A percentile compares a stretch with the other conserved stretches of the same genome.
phyloP scores from a whole-genome alignment of 2,797 vertebrate species.

The Crypturellus tataupa region DNA sequence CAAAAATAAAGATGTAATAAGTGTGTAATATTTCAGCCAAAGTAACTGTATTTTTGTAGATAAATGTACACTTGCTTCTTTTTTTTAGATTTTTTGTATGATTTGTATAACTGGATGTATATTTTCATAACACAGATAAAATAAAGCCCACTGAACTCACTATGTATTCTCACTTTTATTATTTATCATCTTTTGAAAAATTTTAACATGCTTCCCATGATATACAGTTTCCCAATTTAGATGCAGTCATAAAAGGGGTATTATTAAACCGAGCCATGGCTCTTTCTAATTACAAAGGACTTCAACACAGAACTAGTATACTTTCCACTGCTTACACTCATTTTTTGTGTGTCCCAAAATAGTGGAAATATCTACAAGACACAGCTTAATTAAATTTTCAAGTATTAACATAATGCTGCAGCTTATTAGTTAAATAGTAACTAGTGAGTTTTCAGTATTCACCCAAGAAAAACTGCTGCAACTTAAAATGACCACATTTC shows the following conservation, averaged over 20 bases:
- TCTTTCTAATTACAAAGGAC: background rate
- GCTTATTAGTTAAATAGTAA: background rate
- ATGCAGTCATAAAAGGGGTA: background rate
- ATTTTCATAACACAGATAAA: conserved; percentile 1
- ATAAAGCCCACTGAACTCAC: conserved; percentile 17
- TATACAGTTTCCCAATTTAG: background rate
- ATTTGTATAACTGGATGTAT: background rate
- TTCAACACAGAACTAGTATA: background rate
- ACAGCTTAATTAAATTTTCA: background rate
- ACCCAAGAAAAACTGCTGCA: background rate
- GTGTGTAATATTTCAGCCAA: background rate
- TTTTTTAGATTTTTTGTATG: conserved; percentile 25
- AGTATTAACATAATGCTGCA: background rate
- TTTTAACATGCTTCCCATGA: background rate
- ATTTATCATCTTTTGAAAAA: background rate
- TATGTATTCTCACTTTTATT: conserved; percentile 28
- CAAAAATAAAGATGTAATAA: conserved; percentile 3
- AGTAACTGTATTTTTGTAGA: background rate
- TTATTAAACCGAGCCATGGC: background rate
- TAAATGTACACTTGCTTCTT: background rate
- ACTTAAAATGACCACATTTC: background rate
- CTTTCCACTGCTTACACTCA: background rate
- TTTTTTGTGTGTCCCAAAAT: background rate
- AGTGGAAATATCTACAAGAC: background rate
- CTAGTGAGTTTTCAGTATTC: background rate